These are phyloP conservation scores for Camelus bactrianus DNA, from an alignment of 2,113 vertebrate species.

Conservation along the genomic window DNA sequence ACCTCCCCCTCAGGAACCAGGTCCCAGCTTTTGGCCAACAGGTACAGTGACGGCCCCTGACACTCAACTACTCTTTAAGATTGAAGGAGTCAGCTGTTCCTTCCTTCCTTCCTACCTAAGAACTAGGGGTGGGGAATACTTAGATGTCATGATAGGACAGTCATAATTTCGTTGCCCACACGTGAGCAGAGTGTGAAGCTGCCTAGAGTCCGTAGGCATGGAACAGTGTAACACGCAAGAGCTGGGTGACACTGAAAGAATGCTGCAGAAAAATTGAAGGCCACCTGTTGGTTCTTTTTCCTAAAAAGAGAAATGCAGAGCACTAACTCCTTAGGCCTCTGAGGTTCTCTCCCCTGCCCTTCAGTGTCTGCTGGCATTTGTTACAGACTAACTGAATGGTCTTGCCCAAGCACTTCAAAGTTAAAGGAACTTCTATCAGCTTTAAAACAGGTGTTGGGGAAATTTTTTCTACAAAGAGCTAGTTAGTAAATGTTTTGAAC, in stretches of 20 bases:
- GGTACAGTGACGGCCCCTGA: conserved; percentile 86
- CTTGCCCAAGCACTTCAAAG: conserved; percentile 7
- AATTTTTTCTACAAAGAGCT: background rate
- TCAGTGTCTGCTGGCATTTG: background rate
- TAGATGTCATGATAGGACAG: background rate
- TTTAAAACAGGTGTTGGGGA: background rate
- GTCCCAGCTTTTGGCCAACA: conserved; percentile 98
- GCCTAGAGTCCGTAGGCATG: background rate
- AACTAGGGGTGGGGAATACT: background rate
- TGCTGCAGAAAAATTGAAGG: background rate
- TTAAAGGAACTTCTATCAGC: conserved; percentile 28
- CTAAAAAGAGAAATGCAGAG: background rate
- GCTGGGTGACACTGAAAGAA: background rate
- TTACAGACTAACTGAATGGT: background rate
- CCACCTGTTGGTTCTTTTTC: background rate
- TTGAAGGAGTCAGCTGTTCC: background rate
- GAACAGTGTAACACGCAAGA: background rate
- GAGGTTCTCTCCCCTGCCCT: background rate
- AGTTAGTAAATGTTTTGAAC: conserved; percentile 12
- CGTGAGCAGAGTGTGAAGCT: background rate
- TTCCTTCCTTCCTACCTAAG: background rate
- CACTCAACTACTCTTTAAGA: background rate
- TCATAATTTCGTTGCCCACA: background rate
- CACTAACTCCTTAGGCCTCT: background rate
- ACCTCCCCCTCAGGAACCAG: conserved; percentile 99